A percentile compares a stretch with the other conserved stretches of the same genome.
Evolutionary conservation across 2,888 invertebrate genomes (phyloP).

Genomic region (Alitta virens): DNA sequence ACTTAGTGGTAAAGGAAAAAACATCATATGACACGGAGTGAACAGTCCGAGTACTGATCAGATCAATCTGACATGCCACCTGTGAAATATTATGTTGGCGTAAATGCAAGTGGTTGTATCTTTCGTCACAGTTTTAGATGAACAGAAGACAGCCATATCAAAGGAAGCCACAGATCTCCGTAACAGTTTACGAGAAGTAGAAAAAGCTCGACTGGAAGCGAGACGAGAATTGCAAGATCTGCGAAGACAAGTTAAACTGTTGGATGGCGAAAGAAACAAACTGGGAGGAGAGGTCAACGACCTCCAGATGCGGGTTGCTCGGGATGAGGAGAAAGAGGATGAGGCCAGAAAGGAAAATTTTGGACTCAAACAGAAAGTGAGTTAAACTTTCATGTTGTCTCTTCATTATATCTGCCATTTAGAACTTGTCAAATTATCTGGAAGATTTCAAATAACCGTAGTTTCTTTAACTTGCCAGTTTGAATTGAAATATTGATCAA

Average conservation of each 20-base stretch:
- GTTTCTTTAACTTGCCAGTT: no score
- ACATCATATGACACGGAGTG: no score
- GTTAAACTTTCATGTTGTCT: background rate
- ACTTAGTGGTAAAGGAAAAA: no score
- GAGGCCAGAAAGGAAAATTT: slow-evolving; percentile 54
- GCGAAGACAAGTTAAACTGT: slow-evolving; percentile 53
- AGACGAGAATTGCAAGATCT: slow-evolving; percentile 68
- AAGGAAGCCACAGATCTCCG: slow-evolving; percentile 74
- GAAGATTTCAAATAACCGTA: no score
- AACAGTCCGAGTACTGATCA: no score
- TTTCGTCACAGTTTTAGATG: slow-evolving; percentile 83
- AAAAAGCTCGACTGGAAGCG: slow-evolving; percentile 71
- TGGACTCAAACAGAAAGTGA: slow-evolving; percentile 58
- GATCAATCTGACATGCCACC: no score
- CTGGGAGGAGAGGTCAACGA: slow-evolving; percentile 56
- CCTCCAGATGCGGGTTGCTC: slow-evolving; percentile 50
- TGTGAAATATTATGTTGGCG: no score
- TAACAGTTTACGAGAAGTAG: slow-evolving; percentile 69
- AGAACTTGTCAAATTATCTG: no score
- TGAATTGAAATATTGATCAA: no score
- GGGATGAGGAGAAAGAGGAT: slow-evolving; percentile 58
- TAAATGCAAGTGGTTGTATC: no score
- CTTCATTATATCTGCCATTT: no score
- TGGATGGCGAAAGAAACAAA: slow-evolving; percentile 55
- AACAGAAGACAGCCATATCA: slow-evolving; percentile 72